Evolutionary conservation across 1,140 invertebrate genomes (phyloP), one percentile per base, ranked within the genome.

Genomic region (Dendroctonus valens): DNA sequence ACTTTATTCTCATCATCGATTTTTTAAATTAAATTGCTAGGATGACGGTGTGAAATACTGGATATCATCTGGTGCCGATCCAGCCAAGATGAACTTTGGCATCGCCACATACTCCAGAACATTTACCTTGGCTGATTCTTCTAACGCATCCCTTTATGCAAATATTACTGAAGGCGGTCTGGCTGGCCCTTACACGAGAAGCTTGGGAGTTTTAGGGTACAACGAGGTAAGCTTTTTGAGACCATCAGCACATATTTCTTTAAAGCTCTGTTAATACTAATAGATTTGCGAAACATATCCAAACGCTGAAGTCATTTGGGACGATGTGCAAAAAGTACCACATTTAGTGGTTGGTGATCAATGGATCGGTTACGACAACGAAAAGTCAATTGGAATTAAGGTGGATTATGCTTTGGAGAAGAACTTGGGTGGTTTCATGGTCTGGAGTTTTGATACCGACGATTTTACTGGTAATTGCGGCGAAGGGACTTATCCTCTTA

Each of bases 381-480:
- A 67, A 8, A 48, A 64, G 66, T 79, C 74, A 7, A 69, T 75
- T 38, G 54, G 8, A 7, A 41, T 68, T 38, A 76, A 76, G 67
- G 69, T 71, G 0, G 65, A 86, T 39, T 88, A 82, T 64, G 82
- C 83, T 2, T 78, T 83, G 41, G 61, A 73, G 0, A 70, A 78
- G 5, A 80, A 79, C 50, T 77, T 91, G 3, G 85, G 80, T 52
- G 89, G 89, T 15, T 81, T 80, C 5, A 90, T 91, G 87, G 66
- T 88, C 0, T 92, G 89, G 89, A 86, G 85, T 68, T 81, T 92
- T 7, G 89, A 91, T 67, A 87, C 86, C 51, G 89, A 91, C 71
- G 90, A 92, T 73, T 89, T 89, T 70, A 76, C 67, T 7, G 86
- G 85, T 2, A 65, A 75, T 0, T 90, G 87, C 69, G 81, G 84